phyloP scores from a whole-genome alignment of 2,113 vertebrate species.

The Percopsis transmontana region DNA sequence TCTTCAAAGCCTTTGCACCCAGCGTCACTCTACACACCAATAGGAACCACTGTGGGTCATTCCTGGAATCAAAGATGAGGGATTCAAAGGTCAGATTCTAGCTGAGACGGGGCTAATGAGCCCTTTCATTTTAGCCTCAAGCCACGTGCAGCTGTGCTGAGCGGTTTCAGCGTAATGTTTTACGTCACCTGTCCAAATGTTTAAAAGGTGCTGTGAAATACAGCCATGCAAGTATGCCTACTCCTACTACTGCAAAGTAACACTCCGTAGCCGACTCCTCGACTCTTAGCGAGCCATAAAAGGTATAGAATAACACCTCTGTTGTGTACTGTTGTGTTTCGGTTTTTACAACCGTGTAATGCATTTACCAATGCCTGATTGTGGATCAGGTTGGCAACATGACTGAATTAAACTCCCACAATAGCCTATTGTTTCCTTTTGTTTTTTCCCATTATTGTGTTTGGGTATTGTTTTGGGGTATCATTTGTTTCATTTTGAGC shows the following conservation, averaged over 20 bases:
- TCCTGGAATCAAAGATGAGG: slow-evolving; percentile 35
- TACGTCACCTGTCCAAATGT: slow-evolving; percentile 27
- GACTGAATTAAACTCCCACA: not conserved
- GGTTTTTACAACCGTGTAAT: not conserved
- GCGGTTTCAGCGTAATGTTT: slow-evolving; percentile 24
- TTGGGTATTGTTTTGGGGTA: slow-evolving; percentile 15
- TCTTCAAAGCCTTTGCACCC: slow-evolving; percentile 47
- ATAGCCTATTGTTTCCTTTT: slow-evolving; percentile 23
- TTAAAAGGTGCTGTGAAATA: slow-evolving; percentile 15
- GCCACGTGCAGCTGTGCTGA: slow-evolving; percentile 26
- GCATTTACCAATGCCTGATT: not conserved
- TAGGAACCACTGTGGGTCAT: slow-evolving; percentile 10
- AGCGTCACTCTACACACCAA: too few relatives aligned
- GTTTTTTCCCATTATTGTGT: slow-evolving; percentile 17
- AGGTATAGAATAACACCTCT: slow-evolving; percentile 32
- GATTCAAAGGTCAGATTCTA: slow-evolving; percentile 45
- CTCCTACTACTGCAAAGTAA: slow-evolving; percentile 21
- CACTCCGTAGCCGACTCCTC: slow-evolving; percentile 15
- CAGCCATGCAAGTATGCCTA: slow-evolving; percentile 6
- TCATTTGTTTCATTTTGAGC: slow-evolving; percentile 11
- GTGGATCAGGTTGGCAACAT: not conserved
- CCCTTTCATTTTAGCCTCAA: slow-evolving; percentile 42
- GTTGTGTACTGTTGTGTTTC: slow-evolving; percentile 8
- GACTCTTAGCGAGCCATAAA: slow-evolving; percentile 44
- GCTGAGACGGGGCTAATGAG: slow-evolving; percentile 44